These are phyloP conservation scores for Aromia moschata DNA, from an alignment of 2,888 invertebrate genomes.

Conservation along the genomic window DNA sequence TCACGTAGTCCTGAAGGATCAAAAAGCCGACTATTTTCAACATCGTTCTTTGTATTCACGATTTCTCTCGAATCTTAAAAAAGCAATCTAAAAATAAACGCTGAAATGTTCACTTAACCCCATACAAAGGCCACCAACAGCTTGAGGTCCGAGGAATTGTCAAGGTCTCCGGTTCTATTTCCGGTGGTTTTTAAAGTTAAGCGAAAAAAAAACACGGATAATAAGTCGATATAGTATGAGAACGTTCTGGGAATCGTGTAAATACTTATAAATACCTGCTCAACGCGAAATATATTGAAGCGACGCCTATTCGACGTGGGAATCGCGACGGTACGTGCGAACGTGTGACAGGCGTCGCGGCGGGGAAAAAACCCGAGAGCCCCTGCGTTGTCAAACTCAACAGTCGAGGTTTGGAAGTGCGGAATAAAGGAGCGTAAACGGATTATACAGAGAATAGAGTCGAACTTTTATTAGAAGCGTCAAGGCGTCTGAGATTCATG, in stretches of 20 bases:
- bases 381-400: slow-evolving; percentile 10
- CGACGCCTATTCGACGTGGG: not conserved
- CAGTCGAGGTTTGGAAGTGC: slow-evolving; percentile 1
- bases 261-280: slow-evolving; percentile 5
- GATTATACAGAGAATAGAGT: slow-evolving; percentile 14
- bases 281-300: not conserved
- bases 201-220: too few relatives aligned
- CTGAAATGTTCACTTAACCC: too few relatives aligned
- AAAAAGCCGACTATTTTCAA: too few relatives aligned
- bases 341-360: slow-evolving; percentile 6
- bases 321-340: slow-evolving; percentile 9
- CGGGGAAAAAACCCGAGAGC: not conserved
- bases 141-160: too few relatives aligned
- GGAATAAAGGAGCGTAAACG: slow-evolving; percentile 15
- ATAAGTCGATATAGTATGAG: not conserved
- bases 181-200: too few relatives aligned
- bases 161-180: too few relatives aligned
- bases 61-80: too few relatives aligned
- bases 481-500: not conserved
- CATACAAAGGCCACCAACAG: too few relatives aligned
- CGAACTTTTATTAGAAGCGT: slow-evolving; percentile 19
- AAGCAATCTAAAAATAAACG: too few relatives aligned
- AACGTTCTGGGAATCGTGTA: not conserved
- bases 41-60: too few relatives aligned
- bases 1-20: too few relatives aligned